Evolutionary conservation across 1,140 invertebrate genomes (phyloP).

Genomic region (Leguminivora glycinivorella): DNA sequence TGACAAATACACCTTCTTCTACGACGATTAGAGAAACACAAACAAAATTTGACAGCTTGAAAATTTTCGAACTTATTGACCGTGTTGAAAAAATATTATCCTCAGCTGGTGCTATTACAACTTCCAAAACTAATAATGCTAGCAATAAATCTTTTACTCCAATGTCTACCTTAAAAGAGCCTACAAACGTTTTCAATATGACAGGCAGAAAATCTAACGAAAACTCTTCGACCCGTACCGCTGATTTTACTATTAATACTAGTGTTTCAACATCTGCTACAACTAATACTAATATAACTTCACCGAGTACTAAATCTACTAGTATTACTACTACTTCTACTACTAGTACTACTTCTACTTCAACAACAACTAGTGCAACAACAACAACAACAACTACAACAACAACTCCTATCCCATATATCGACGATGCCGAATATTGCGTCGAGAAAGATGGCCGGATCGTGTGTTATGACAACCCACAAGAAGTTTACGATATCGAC

Average conservation of each 20-base stretch:
- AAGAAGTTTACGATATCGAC: not conserved
- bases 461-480: conserved; percentile 46
- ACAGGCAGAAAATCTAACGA: not conserved
- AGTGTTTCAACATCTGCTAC: no score
- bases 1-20: not conserved
- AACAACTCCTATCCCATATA: not conserved
- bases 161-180: not conserved
- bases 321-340: not conserved
- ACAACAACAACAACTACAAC: not conserved
- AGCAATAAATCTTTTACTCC: not conserved
- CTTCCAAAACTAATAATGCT: not conserved
- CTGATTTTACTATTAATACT: conserved; percentile 7
- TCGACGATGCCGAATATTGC: conserved; percentile 32
- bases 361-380: not conserved
- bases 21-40: not conserved
- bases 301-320: no score
- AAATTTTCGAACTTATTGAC: not conserved
- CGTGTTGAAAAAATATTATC: not conserved
- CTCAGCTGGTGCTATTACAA: not conserved
- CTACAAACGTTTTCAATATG: not conserved
- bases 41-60: not conserved
- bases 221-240: not conserved
- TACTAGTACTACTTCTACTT: conserved; percentile 1
- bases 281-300: no score
- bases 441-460: conserved; percentile 51